Evolutionary conservation across 2,113 vertebrate species (phyloP).

Genomic region (Rhabdomys dilectus): DNA sequence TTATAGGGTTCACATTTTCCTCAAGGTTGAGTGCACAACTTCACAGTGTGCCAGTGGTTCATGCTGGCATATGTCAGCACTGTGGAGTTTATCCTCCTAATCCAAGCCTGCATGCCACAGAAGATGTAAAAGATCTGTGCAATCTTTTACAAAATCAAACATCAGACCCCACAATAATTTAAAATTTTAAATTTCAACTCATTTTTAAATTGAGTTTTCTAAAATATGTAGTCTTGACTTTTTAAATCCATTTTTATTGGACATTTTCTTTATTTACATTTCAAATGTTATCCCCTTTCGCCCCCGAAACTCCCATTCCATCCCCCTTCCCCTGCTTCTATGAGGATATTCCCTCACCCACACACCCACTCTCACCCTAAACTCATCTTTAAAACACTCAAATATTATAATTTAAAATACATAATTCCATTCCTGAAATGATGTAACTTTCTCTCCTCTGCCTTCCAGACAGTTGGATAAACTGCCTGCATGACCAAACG

Average conservation of each 20-base stretch:
- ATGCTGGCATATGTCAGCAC: background rate
- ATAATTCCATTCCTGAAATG: slow-evolving; percentile 10
- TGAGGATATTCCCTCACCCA: too few species aligned
- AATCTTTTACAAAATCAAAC: background rate
- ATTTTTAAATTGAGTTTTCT: background rate
- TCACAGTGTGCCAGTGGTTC: background rate
- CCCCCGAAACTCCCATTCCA: too few species aligned
- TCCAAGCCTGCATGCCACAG: background rate
- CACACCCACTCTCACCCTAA: too few species aligned
- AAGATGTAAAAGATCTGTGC: background rate
- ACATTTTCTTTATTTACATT: too few species aligned
- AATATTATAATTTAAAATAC: background rate
- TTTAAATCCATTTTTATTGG: background rate
- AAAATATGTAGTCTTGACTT: background rate
- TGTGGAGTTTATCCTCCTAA: background rate
- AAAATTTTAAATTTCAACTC: background rate
- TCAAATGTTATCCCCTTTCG: too few species aligned
- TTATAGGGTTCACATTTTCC: background rate
- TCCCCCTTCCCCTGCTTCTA: too few species aligned
- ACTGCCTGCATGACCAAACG: background rate
- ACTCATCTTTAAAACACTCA: background rate
- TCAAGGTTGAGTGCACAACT: background rate
- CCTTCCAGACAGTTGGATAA: background rate
- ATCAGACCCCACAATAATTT: background rate
- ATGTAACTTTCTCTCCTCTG: background rate